Conservation (phyloP, 2,113 vertebrate species). For the Kryptolebias marmoratus region DNA sequence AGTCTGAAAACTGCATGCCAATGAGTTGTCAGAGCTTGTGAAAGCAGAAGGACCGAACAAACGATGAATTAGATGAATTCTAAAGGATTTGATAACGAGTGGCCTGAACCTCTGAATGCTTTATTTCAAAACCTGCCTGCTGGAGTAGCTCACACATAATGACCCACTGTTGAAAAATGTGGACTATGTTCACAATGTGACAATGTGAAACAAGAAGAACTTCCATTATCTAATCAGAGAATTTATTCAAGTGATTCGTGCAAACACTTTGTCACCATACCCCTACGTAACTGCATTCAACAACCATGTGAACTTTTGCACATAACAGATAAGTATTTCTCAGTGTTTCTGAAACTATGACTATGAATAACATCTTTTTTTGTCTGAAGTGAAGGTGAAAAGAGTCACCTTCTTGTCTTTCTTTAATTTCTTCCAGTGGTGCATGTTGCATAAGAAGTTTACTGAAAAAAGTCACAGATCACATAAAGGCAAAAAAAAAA, state of each 20-base stretch:
- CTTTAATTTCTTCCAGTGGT: too few relatives aligned
- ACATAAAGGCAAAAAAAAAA: conserved; percentile 19
- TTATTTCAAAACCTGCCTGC: too few relatives aligned
- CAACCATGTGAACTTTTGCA: neutral
- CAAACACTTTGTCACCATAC: neutral
- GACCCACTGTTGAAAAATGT: neutral
- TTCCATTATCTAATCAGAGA: neutral
- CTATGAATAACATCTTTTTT: too few relatives aligned
- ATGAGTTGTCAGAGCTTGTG: neutral
- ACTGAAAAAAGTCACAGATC: conserved; percentile 29
- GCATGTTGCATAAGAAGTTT: neutral
- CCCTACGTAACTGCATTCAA: neutral
- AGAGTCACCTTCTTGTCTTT: too few relatives aligned
- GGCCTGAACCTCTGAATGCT: too few relatives aligned
- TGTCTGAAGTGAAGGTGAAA: too few relatives aligned
- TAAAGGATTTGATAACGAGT: too few relatives aligned
- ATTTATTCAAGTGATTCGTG: conserved; percentile 5
- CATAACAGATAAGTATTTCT: conserved; percentile 7
- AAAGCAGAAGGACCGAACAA: neutral
- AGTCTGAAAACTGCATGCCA: neutral
- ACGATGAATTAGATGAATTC: too few relatives aligned
- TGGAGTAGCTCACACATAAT: neutral
- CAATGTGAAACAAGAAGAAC: neutral
- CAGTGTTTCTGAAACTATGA: too few relatives aligned
- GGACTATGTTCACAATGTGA: neutral